Evolutionary conservation across 2,797 vertebrate species (phyloP).

Genomic region (Masticophis lateralis): DNA sequence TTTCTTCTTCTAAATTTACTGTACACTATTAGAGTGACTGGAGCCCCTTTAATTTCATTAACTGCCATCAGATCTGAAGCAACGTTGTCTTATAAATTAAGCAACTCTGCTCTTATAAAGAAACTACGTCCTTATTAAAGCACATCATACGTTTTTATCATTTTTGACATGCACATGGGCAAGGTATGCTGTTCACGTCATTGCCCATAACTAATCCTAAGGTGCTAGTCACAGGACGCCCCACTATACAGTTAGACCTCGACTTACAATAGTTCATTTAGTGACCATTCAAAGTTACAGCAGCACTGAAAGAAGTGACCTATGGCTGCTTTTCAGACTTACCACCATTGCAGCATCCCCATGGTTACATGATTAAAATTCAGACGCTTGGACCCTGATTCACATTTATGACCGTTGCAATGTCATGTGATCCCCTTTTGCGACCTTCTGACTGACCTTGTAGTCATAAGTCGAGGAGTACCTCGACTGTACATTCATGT

Average conservation of each 20-base stretch:
- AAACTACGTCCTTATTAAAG: background rate
- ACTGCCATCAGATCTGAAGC: background rate
- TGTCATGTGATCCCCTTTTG: background rate
- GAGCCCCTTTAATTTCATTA: background rate
- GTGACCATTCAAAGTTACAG: background rate
- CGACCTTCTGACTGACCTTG: background rate
- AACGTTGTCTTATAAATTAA: background rate
- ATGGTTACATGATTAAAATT: background rate
- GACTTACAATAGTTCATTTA: background rate
- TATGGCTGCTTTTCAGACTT: background rate
- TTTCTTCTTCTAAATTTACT: background rate
- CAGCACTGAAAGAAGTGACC: background rate
- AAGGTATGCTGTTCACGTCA: background rate
- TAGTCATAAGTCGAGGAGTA: background rate
- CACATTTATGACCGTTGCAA: background rate
- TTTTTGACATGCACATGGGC: background rate
- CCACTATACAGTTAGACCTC: background rate
- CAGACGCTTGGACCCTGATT: background rate
- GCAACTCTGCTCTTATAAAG: background rate
- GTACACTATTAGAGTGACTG: background rate
- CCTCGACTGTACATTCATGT: background rate
- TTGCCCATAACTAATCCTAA: background rate
- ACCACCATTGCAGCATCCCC: background rate
- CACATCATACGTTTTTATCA: background rate
- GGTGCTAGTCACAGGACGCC: background rate